Evolutionary conservation across 1,140 invertebrate genomes (phyloP), one percentile per base, ranked within the genome.

Genomic region (Drosophila grimshawi): DNA sequence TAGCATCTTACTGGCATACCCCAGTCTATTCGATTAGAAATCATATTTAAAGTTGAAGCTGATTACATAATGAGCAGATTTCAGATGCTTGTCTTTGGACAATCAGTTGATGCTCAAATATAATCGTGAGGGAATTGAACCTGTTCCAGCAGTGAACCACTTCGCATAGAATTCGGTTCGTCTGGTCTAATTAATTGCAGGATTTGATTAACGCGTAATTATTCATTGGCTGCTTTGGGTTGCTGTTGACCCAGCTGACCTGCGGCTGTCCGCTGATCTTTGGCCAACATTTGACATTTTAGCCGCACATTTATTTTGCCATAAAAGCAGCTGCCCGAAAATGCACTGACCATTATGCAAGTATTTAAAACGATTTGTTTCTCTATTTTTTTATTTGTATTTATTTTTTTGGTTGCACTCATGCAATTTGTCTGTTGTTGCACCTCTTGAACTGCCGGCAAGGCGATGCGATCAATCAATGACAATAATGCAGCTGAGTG

Each of bases 381-480:
- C 19, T 19, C 19, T 19, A 19, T 19, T 19, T 19, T 19, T 43
- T 1, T 29, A 43, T 33, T 37, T 29, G 19, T 32, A 39, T 37
- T 53, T 35, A 10, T 48, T 49, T 37, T 45, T 35, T 39, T 64
- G 41, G 5, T n/a, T 43, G 49, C 30, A 55, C 33, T 19, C 51
- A 30, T 10, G 51, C 37, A 74, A 74, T 74, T 74, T 74, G 65
- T 74, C 57, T 74, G 68, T 5, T 62, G 57, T 63, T 45, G 57
- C 53, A 74, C 71, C 71, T 69, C 33, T 62, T 74, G 71, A 74
- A 74, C 71, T 49, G 71, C 35, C 49, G 51, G 39, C 51, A 48
- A 60, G 55, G 65, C 64, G 57, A 41, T 51, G 45, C 57, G 41
- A 74, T 74, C 62, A 62, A 74, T 74, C 71, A 74, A 74, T 74